phyloP scores from a whole-genome alignment of 2,113 vertebrate species.

The Octodon degus region DNA sequence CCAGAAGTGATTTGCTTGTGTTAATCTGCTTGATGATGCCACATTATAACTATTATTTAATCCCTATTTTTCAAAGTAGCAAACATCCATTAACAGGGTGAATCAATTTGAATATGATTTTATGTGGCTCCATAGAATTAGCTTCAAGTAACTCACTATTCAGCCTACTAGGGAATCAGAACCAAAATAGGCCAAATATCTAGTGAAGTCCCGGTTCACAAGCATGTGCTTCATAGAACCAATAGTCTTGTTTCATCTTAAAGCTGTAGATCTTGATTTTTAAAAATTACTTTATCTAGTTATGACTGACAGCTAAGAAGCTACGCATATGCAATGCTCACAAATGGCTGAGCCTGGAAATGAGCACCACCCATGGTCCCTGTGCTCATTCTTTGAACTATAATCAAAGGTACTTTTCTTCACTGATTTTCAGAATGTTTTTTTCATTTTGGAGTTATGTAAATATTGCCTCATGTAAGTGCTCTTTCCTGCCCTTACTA shows the following conservation, averaged over 20 bases:
- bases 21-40: background rate
- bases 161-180: background rate
- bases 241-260: background rate
- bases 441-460: background rate
- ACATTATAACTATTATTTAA: background rate
- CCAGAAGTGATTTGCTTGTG: background rate
- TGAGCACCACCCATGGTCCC: background rate
- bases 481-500: background rate
- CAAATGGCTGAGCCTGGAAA: background rate
- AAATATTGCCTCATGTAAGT: background rate
- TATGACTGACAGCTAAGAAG: background rate
- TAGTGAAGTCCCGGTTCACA: background rate
- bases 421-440: background rate
- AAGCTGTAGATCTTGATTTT: too few relatives aligned
- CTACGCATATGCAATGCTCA: background rate
- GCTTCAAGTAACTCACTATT: background rate
- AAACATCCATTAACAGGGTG: background rate
- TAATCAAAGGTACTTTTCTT: background rate
- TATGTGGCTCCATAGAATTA: background rate
- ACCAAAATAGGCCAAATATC: background rate
- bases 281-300: background rate
- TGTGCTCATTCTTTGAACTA: background rate
- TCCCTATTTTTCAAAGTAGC: background rate
- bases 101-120: background rate
- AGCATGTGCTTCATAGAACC: background rate